Base-by-base conservation (phyloP, 2,797 vertebrate species). In the Prionace glauca region DNA sequence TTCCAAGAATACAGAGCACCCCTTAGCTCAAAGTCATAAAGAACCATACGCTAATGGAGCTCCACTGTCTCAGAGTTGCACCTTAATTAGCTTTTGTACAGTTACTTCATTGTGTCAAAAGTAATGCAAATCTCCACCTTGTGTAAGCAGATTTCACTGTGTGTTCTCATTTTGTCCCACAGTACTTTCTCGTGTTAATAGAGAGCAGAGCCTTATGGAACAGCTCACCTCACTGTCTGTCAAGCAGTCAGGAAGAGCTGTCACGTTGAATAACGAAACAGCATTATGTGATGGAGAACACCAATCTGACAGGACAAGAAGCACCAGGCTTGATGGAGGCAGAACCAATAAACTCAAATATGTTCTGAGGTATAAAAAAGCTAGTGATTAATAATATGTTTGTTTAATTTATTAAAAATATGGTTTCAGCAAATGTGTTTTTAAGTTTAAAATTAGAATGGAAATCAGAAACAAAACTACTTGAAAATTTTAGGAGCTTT, bases 171-270 rank as follows among this genome's bases (percentile, higher is more conserved):
- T 71, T n/a, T 96, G 0, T 95, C 96, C 56, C 5, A 0, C 90
- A 98, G 98, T 96, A 95, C 95, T 56, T 10, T 95, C 92, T 1
- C 95, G 60, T 32, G 96, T 65, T 3, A 96, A 84, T 0, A 84
- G 96, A 20, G 96, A 98, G 77, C 96, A 93, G 0, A 77, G 90
- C 79, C 96, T 98, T 87, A 97, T 98, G 98, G 96, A 97, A 79
- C 97, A 81, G 96, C 96, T 98, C 14, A 86, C 95, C 95, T 96
- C 97, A 96, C 96, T 98, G 95, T 97, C 97, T 96, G 96, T 96
- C 94, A 96, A 69, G 1, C 97, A 98, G 95, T 93, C 96, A 77
- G 95, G 96, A 95, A 95, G 92, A 18, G 71, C 45, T 74, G 16
- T n/a, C 93, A 50, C 65, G 11, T 69, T 69, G n/a, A 92, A 69